Base-by-base conservation (phyloP, 2,797 vertebrate genomes). In the Dermochelys coriacea region DNA sequence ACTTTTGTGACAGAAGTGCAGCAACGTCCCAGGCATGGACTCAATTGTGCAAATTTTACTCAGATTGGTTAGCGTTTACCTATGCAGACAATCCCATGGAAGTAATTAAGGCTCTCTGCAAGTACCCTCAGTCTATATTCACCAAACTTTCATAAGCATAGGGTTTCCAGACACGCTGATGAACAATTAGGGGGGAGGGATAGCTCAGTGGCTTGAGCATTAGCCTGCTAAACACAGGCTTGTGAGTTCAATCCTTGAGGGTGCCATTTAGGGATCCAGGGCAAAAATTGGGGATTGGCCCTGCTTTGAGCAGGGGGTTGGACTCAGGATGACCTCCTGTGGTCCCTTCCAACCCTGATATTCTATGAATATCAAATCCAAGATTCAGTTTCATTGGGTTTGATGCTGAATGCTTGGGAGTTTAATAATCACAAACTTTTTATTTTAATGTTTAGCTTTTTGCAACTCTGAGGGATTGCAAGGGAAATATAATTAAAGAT, bases 351-450 rank as follows among this genome's bases (percentile, higher is more conserved):
- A n/a, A n/a, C n/a, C n/a, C n/a, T n/a, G n/a, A n/a, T n/a, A n/a
- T n/a, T n/a, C n/a, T n/a, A n/a, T n/a, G n/a, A n/a, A n/a, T n/a
- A 0, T 50, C 52, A 75, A 3, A 41, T n/a, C 19, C 49, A 2
- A 64, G 12, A 47, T 49, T 29, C 2, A 1, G 9, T 4, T 5
- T 21, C 19, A 29, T 6, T 1, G 14, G 0, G 12, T 74, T 68
- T 74, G 37, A 6, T 41, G 16, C 41, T 45, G 71, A 74, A 74
- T 74, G 23, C 41, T 49, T 25, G 25, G 37, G 8, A 49, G 29
- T 49, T 50, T 77, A 27, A 47, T 77, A 31, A 49, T 50, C 71
- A 45, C 15, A 34, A 16, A 15, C 12, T 59, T 87, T 74, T 52
- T 29, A 14, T 52, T 52, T 25, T 10, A 59, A 45, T 41, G 12